Evolutionary conservation across 2,888 invertebrate genomes (phyloP).

Genomic region (Lymantria dispar): DNA sequence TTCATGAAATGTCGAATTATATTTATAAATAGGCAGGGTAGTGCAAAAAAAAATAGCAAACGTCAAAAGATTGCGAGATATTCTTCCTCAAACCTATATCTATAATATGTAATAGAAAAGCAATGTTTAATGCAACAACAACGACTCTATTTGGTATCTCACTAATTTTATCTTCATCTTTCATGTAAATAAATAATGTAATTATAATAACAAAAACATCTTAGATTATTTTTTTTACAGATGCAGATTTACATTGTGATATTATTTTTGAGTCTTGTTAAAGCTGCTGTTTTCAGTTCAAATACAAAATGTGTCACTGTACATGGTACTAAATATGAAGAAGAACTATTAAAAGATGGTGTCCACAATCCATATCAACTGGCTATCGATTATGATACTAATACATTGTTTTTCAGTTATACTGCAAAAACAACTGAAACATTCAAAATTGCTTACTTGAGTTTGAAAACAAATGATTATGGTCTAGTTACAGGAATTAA

Average conservation of each 20-base stretch:
- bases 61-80: too few species aligned
- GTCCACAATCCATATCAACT: conserved; percentile 56
- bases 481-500: conserved; percentile 42
- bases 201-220: too few species aligned
- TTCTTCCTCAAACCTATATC: too few species aligned
- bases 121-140: too few species aligned
- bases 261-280: conserved; percentile 17
- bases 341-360: conserved; percentile 38
- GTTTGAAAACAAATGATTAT: conserved; percentile 48
- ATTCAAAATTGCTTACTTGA: conserved; percentile 51
- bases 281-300: conserved; percentile 14
- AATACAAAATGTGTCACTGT: conserved; percentile 10
- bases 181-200: too few species aligned
- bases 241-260: conserved; percentile 30
- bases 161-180: too few species aligned
- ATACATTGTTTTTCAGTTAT: conserved; percentile 60
- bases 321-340: conserved; percentile 17
- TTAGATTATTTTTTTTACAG: conserved; percentile 25
- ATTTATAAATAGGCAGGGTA: too few species aligned
- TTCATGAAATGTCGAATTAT: too few species aligned
- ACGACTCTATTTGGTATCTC: too few species aligned
- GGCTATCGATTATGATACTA: conserved; percentile 57
- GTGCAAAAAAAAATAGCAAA: too few species aligned
- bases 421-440: conserved; percentile 18
- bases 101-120: too few species aligned